A percentile compares a stretch with the other conserved stretches of the same genome.
Evolutionary conservation across 2,797 vertebrate species (phyloP).

Genomic region (Thaleichthys pacificus): DNA sequence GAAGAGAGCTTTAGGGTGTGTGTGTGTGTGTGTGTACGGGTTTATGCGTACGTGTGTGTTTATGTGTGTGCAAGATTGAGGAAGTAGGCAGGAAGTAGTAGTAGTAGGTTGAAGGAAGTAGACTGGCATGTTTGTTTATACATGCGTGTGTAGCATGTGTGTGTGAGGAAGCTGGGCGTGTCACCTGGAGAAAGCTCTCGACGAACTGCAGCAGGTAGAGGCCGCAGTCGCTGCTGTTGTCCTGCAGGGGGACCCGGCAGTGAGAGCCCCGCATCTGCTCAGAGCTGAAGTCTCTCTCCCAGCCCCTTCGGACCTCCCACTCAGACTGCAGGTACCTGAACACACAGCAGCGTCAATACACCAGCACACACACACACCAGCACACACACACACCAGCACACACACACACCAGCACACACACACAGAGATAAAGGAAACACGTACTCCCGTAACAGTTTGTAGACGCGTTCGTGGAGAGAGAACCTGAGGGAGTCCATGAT

Average conservation of each 20-base stretch:
- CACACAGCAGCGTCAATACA: slow-evolving; percentile 1
- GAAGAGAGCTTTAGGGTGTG: not conserved
- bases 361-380: not conserved
- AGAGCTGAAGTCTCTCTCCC: slow-evolving; percentile 79
- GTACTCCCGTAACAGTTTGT: slow-evolving; percentile 93
- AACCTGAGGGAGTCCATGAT: slow-evolving; percentile 95
- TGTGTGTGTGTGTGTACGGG: not conserved
- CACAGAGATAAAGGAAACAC: slow-evolving; percentile 62
- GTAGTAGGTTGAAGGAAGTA: no score
- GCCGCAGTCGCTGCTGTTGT: slow-evolving; percentile 96
- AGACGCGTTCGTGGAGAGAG: slow-evolving; percentile 85
- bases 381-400: not conserved
- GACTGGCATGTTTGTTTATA: no score
- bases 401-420: no score
- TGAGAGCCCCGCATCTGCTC: slow-evolving; percentile 81
- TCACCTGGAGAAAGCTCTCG: slow-evolving; percentile 93
- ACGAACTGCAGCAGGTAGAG: slow-evolving; percentile 94
- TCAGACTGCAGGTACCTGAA: slow-evolving; percentile 91
- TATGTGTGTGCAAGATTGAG: slow-evolving; percentile 1
- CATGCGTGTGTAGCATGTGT: not conserved
- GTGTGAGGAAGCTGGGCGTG: not conserved
- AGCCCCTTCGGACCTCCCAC: slow-evolving; percentile 86
- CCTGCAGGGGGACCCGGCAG: slow-evolving; percentile 91
- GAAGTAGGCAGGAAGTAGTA: no score
- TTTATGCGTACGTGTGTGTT: not conserved